phyloP scores from a whole-genome alignment of 2,888 invertebrate species.

The Poecilobothrus nobilitatus region DNA sequence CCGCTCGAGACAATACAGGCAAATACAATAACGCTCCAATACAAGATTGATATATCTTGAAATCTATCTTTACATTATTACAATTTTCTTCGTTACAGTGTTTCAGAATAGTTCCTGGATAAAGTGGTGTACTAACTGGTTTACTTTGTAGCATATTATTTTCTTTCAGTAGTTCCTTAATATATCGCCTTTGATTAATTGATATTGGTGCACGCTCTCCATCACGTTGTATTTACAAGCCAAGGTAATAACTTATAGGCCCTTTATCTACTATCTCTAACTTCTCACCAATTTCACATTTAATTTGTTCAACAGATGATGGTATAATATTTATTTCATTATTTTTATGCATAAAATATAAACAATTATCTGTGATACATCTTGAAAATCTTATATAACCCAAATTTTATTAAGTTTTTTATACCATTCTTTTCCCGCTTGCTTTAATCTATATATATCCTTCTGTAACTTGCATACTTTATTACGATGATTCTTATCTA shows the following conservation, averaged over 20 bases:
- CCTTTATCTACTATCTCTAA: neutral
- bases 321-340: constrained; percentile 8
- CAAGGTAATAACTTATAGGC: neutral
- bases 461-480: constrained; percentile 21
- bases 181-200: too few species aligned
- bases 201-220: too few species aligned
- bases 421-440: constrained; percentile 23
- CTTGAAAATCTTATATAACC: constrained; percentile 9
- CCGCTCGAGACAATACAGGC: constrained; percentile 13
- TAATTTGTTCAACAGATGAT: constrained; percentile 14
- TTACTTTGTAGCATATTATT: constrained; percentile 2
- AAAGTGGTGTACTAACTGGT: constrained; percentile 2
- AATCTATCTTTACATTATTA: neutral
- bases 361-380: constrained; percentile 16
- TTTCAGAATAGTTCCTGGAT: neutral
- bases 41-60: constrained; percentile 10
- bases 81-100: neutral
- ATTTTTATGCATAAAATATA: constrained; percentile 20
- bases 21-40: constrained; percentile 15
- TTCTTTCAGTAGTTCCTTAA: neutral
- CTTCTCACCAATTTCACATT: neutral
- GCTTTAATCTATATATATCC: constrained; percentile 23
- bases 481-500: neutral
- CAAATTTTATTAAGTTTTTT: constrained; percentile 14
- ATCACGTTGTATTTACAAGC: too few species aligned